Evolutionary conservation across 2,113 vertebrate genomes (phyloP).

Genomic region (Antidorcas marsupialis): DNA sequence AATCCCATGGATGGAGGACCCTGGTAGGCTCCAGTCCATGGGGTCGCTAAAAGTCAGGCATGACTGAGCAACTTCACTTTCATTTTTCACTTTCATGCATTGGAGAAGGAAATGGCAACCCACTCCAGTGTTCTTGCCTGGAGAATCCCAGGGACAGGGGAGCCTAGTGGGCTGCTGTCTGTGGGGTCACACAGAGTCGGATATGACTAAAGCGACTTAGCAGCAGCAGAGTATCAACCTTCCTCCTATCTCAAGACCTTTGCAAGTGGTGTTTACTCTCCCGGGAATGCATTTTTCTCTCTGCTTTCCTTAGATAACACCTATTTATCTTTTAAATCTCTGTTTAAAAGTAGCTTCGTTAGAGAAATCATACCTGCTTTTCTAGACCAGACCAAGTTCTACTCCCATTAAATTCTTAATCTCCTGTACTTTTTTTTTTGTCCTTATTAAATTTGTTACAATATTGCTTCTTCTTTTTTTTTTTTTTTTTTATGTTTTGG

Average conservation of each 20-base stretch:
- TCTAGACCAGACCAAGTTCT: neutral
- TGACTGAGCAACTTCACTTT: too few relatives aligned
- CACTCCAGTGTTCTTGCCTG: too few relatives aligned
- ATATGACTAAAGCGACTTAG: too few relatives aligned
- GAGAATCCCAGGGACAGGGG: too few relatives aligned
- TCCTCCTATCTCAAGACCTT: neutral
- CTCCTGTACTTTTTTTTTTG: neutral
- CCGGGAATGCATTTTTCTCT: neutral
- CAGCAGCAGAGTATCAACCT: neutral
- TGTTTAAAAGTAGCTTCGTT: neutral
- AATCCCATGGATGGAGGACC: too few relatives aligned
- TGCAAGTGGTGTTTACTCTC: neutral
- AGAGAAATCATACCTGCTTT: neutral
- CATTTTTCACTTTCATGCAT: too few relatives aligned
- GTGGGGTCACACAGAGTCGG: too few relatives aligned
- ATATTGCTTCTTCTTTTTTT: neutral
- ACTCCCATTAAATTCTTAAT: neutral
- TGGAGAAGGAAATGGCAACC: too few relatives aligned
- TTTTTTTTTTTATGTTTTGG: neutral
- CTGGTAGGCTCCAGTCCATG: too few relatives aligned
- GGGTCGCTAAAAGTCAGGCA: too few relatives aligned
- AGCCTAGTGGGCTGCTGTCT: too few relatives aligned
- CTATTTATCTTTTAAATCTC: neutral
- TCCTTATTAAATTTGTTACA: neutral
- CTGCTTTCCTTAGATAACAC: neutral